phyloP scores from a whole-genome alignment of 2,888 invertebrate species.

The Caradrina clavipalpis region DNA sequence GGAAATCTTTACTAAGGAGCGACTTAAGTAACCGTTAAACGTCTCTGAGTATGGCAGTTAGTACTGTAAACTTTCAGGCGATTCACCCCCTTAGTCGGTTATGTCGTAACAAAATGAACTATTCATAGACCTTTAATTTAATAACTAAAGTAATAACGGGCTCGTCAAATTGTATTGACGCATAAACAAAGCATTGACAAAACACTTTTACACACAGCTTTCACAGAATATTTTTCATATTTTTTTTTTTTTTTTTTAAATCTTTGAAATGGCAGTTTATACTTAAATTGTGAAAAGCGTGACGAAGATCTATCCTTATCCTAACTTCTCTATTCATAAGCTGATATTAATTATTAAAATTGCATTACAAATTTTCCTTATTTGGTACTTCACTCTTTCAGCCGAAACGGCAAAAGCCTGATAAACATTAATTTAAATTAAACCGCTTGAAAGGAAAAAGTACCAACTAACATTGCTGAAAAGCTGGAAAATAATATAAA shows the following conservation, averaged over 20 bases:
- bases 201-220: neutral
- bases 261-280: neutral
- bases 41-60: no score
- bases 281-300: neutral
- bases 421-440: no score
- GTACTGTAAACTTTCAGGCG: conserved; percentile 51
- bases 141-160: conserved; percentile 21
- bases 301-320: neutral
- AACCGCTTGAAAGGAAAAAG: neutral
- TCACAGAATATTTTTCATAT: neutral
- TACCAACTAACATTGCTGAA: conserved; percentile 2
- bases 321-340: no score
- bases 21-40: no score
- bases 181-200: conserved; percentile 3
- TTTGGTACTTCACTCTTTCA: neutral
- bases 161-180: neutral
- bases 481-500: conserved; percentile 14
- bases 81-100: conserved; percentile 40
- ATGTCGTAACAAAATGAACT: conserved; percentile 24
- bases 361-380: neutral
- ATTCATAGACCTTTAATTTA: conserved; percentile 48
- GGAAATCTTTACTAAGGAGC: no score
- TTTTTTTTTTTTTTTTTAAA: neutral
- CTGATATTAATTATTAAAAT: no score
- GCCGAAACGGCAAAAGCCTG: neutral